phyloP scores from a whole-genome alignment of 2,888 invertebrate species.

The Habroteleia sp. region DNA sequence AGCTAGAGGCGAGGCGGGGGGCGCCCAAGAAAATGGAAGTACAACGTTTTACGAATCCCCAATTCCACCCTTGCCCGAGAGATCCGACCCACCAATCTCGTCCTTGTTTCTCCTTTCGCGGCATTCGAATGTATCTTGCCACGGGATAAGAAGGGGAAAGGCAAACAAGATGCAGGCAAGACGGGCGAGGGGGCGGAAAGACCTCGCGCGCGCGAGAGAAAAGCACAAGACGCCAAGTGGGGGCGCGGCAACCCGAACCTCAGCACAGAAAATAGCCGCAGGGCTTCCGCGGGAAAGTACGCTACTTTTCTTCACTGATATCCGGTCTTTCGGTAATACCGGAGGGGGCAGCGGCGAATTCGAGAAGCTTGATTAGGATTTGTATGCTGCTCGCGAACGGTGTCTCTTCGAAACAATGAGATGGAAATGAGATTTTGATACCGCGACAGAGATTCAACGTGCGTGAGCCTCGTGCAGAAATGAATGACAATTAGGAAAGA shows the following conservation, averaged over 20 bases:
- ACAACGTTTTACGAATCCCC: conserved; percentile 75
- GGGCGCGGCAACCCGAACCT: conserved; percentile 32
- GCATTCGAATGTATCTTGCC: conserved; percentile 46
- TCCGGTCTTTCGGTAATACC: conserved; percentile 41
- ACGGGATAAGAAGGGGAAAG: conserved; percentile 11
- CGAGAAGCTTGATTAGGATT: conserved; percentile 55
- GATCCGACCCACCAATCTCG: conserved; percentile 50
- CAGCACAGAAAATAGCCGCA: conserved; percentile 62
- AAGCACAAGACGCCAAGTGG: conserved; percentile 26
- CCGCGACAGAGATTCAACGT: conserved; percentile 24
- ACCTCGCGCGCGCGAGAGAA: conserved; percentile 14
- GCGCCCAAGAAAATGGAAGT: conserved; percentile 44
- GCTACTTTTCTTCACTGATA: conserved; percentile 50
- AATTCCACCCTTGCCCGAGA: conserved; percentile 69
- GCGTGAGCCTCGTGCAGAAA: conserved; percentile 6
- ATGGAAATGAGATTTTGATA: conserved; percentile 59
- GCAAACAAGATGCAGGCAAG: neutral
- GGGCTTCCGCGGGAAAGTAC: conserved; percentile 65
- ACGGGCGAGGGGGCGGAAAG: neutral
- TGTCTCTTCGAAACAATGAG: conserved; percentile 50
- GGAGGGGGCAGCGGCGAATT: conserved; percentile 29
- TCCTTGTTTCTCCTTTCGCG: conserved; percentile 52
- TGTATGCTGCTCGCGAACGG: conserved; percentile 52
- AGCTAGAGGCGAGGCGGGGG: neutral
- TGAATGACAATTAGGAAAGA: conserved; percentile 30